A percentile compares a stretch with the other conserved stretches of the same genome.
phyloP scores from a whole-genome alignment of 2,888 invertebrate species.

The Beris morrisii region DNA sequence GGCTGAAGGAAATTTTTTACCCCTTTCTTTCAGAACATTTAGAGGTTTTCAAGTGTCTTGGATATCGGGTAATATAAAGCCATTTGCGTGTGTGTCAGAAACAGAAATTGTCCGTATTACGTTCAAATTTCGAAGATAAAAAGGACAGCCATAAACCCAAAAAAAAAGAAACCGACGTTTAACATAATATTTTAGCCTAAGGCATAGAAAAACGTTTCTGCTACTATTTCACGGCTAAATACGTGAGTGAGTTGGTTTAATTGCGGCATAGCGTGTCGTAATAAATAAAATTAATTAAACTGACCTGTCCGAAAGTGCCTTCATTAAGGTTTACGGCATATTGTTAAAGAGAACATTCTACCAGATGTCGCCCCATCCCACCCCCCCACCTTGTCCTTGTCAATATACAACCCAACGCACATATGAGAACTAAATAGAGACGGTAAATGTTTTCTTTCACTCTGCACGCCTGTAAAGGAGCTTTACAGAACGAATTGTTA shows the following conservation, averaged over 20 bases:
- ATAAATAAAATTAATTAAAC: conserved; percentile 32
- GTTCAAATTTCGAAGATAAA: too few species aligned
- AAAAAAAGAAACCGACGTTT: conserved; percentile 19
- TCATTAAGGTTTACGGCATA: conserved; percentile 28
- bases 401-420: conserved; percentile 4
- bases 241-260: conserved; percentile 29
- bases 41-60: too few species aligned
- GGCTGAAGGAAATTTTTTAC: too few species aligned
- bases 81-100: too few species aligned
- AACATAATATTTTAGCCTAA: conserved; percentile 23
- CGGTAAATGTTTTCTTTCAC: not conserved
- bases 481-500: not conserved
- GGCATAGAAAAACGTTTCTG: not conserved
- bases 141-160: too few species aligned
- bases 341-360: conserved; percentile 21
- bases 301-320: conserved; percentile 31
- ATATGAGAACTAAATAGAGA: not conserved
- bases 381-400: not conserved
- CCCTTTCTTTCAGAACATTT: too few species aligned
- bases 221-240: conserved; percentile 23
- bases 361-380: not conserved
- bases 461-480: not conserved
- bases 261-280: conserved; percentile 30
- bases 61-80: too few species aligned
- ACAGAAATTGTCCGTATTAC: too few species aligned